Evolutionary conservation across 2,113 vertebrate species (phyloP).

Genomic region (Proteles cristata): DNA sequence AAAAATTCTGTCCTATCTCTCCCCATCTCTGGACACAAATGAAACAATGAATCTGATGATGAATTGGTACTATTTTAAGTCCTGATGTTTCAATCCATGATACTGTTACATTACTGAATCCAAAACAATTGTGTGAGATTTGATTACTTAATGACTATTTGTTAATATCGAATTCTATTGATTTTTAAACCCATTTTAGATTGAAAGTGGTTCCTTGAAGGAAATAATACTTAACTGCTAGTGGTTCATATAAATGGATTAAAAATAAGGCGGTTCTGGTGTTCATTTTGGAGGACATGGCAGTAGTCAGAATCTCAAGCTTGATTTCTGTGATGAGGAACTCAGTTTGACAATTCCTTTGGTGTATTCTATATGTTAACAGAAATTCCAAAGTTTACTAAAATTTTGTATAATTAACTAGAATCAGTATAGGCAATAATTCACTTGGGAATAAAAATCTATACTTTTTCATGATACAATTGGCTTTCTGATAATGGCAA

Average conservation of each 20-base stretch:
- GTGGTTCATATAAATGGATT: not conserved
- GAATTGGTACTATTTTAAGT: not conserved
- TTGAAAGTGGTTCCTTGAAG: not conserved
- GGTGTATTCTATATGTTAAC: not conserved
- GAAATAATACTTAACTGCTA: not conserved
- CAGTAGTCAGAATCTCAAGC: not conserved
- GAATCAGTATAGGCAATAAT: not conserved
- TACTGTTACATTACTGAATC: not conserved
- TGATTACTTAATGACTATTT: not conserved
- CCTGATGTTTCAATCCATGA: not conserved
- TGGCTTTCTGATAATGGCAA: not conserved
- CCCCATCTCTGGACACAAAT: not conserved
- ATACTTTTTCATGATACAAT: not conserved
- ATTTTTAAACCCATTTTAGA: conserved; percentile 15
- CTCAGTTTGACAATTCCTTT: not conserved
- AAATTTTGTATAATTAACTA: not conserved
- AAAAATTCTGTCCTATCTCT: not conserved
- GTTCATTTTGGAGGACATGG: not conserved
- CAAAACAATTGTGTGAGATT: not conserved
- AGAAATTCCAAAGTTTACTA: not conserved
- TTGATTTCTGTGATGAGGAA: not conserved
- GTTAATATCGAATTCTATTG: not conserved
- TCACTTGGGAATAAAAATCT: not conserved
- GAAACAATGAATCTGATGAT: not conserved
- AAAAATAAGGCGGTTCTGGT: not conserved